Percentiles rank a stretch among this genome's conserved stretches.
phyloP scores from a whole-genome alignment of 2,888 invertebrate species.

The Epirrhoe alternata region DNA sequence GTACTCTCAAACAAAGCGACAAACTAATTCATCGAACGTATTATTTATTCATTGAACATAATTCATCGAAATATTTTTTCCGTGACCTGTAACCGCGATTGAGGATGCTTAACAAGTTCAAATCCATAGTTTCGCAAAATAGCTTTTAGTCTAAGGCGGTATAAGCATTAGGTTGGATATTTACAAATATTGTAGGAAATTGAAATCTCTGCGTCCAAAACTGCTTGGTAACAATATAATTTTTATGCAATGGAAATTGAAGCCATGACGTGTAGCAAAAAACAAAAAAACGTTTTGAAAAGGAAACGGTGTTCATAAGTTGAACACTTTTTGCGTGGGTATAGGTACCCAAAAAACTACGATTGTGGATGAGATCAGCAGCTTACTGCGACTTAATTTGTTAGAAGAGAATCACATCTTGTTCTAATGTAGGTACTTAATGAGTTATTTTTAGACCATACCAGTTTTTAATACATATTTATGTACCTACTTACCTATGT shows the following conservation, averaged over 20 bases:
- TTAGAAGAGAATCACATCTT: neutral
- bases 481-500: neutral
- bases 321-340: conserved; percentile 13
- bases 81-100: too few relatives aligned
- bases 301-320: neutral
- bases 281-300: neutral
- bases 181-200: too few relatives aligned
- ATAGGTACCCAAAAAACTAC: conserved; percentile 3
- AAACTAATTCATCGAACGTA: too few relatives aligned
- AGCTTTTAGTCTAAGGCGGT: too few relatives aligned
- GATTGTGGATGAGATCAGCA: conserved; percentile 17
- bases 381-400: conserved; percentile 8
- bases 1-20: too few relatives aligned
- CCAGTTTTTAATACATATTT: neutral
- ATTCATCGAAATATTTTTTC: too few relatives aligned
- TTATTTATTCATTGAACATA: too few relatives aligned
- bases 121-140: too few relatives aligned
- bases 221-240: neutral
- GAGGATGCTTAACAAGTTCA: too few relatives aligned
- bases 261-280: neutral
- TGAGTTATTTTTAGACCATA: neutral
- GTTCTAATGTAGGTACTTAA: too few relatives aligned
- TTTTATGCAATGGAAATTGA: neutral
- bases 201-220: neutral
- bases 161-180: too few relatives aligned